A percentile compares a stretch with the other conserved stretches of the same genome.
These are phyloP conservation scores for Myotis yumanensis DNA, from an alignment of 2,113 vertebrate species.

Conservation along the genomic window DNA sequence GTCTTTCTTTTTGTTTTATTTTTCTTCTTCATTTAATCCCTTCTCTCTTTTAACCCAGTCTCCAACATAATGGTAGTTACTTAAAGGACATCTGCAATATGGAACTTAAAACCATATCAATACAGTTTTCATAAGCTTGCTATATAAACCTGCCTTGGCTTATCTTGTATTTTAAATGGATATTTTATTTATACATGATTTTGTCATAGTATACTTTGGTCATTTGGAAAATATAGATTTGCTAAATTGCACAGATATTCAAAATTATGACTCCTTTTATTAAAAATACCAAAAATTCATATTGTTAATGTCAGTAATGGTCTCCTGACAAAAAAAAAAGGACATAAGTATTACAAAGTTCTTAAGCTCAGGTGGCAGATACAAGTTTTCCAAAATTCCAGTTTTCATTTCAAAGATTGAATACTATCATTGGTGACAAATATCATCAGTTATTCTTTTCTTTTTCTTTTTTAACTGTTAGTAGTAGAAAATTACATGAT, in stretches of 20 bases:
- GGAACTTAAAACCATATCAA: neutral
- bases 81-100: neutral
- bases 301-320: neutral
- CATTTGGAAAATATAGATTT: neutral
- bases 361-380: neutral
- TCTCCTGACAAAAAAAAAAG: neutral
- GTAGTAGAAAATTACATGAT: too few relatives aligned
- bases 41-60: neutral
- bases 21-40: neutral
- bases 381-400: neutral
- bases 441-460: neutral
- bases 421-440: neutral
- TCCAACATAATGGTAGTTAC: neutral
- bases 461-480: neutral
- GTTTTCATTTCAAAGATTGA: neutral
- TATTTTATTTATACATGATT: neutral
- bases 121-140: neutral
- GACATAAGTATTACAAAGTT: neutral
- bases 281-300: conserved; percentile 29
- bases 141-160: neutral
- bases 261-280: neutral
- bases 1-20: too few relatives aligned
- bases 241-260: neutral
- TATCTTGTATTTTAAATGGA: neutral
- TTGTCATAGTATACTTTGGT: neutral